Percentiles rank a stretch among this genome's conserved stretches.
These are phyloP conservation scores for Sebastolobus alascanus DNA, from an alignment of 2,797 vertebrate species.

Conservation along the genomic window DNA sequence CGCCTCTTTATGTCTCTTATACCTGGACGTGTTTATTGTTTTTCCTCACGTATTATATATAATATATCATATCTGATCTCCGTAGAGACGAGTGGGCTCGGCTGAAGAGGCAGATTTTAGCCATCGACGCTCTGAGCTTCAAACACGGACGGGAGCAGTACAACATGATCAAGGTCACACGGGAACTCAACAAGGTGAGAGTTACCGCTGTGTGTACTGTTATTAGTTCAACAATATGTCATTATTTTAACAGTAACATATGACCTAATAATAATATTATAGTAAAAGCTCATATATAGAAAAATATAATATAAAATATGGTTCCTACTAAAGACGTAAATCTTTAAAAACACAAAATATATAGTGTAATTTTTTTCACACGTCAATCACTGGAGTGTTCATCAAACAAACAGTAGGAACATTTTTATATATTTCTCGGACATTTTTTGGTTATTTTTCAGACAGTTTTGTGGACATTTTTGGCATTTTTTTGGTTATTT, in stretches of 20 bases:
- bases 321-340: too few relatives aligned
- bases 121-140: conserved; percentile 80
- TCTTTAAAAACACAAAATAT: too few relatives aligned
- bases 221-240: too few relatives aligned
- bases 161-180: conserved; percentile 13
- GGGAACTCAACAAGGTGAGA: conserved; percentile 85
- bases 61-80: background rate
- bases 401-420: too few relatives aligned
- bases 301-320: background rate
- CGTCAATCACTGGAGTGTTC: too few relatives aligned
- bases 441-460: too few relatives aligned
- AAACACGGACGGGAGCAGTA: conserved; percentile 69
- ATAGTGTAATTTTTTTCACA: too few relatives aligned
- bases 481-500: too few relatives aligned
- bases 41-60: background rate
- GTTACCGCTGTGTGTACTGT: too few relatives aligned
- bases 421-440: too few relatives aligned
- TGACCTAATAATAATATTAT: background rate
- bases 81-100: conserved; percentile 79
- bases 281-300: background rate
- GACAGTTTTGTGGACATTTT: too few relatives aligned
- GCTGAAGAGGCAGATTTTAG: conserved; percentile 74
- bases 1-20: accelerated
- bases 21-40: accelerated
- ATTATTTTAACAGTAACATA: too few relatives aligned